A percentile compares a stretch with the other conserved stretches of the same genome.
phyloP scores from a whole-genome alignment of 1,140 invertebrate species.

The Drosophila yakuba region DNA sequence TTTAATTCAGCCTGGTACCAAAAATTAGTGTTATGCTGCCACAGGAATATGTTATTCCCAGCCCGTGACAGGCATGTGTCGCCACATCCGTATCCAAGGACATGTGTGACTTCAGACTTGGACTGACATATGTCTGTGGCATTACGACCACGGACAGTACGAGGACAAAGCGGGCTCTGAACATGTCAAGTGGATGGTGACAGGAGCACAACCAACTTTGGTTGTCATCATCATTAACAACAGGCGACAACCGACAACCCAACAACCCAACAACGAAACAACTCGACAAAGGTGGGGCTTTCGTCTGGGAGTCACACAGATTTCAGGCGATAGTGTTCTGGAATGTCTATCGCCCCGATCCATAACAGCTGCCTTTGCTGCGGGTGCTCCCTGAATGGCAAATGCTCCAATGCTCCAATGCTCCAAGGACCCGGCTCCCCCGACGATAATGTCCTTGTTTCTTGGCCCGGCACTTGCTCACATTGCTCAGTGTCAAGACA shows the following conservation, averaged over 20 bases:
- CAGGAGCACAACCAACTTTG: conserved; percentile 42
- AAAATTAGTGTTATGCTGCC: conserved; percentile 13
- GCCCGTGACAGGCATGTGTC: conserved; percentile 14
- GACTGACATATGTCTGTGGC: conserved; percentile 40
- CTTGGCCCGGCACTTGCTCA: conserved; percentile 35
- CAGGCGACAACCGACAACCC: conserved; percentile 13
- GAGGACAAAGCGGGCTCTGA: conserved; percentile 34
- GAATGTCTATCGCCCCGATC: conserved; percentile 31
- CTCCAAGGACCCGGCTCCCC: conserved; percentile 8
- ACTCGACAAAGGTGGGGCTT: conserved; percentile 28
- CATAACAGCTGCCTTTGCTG: conserved; percentile 7
- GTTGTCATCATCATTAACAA: conserved; percentile 50
- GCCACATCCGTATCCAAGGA: conserved; percentile 9
- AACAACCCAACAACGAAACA: background rate
- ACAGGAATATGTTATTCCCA: conserved; percentile 16
- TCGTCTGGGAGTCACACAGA: conserved; percentile 21
- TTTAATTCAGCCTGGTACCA: background rate
- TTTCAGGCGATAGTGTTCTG: conserved; percentile 24
- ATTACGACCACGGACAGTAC: conserved; percentile 36
- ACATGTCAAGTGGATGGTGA: conserved; percentile 44
- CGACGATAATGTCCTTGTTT: conserved; percentile 32
- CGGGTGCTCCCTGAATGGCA: conserved; percentile 15
- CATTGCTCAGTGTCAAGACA: conserved; percentile 40
- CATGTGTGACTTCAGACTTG: conserved; percentile 39
- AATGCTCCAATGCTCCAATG: conserved; percentile 21